Percentiles rank a stretch among this genome's conserved stretches.
Evolutionary conservation across 1,140 invertebrate genomes (phyloP).

Genomic region (Capitella teleta): DNA sequence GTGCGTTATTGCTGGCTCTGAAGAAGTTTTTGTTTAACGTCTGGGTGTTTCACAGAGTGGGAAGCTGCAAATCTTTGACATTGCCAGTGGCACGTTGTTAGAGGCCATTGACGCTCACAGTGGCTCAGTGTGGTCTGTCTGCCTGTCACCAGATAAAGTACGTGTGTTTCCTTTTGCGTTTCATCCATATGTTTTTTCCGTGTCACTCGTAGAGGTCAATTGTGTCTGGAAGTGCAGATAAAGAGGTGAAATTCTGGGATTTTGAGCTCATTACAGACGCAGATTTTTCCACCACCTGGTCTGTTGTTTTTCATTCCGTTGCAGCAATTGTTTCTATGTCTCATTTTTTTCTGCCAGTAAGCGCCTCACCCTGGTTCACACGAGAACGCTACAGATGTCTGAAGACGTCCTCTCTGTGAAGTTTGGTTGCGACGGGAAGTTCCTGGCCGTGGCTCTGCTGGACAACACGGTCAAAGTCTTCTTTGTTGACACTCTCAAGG

Average conservation of each 20-base stretch:
- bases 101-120: constrained; percentile 58
- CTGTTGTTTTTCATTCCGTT: not conserved
- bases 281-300: constrained; percentile 20
- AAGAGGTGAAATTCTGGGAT: constrained; percentile 86
- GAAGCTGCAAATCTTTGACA: constrained; percentile 73
- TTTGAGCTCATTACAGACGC: constrained; percentile 60
- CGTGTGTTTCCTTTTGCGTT: not conserved
- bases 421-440: constrained; percentile 59
- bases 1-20: constrained; percentile 24
- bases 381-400: constrained; percentile 69
- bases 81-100: constrained; percentile 61
- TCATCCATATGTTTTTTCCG: not conserved
- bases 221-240: constrained; percentile 74
- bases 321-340: not conserved
- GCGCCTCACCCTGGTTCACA: constrained; percentile 68
- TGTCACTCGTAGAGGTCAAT: constrained; percentile 51
- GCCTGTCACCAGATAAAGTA: constrained; percentile 47
- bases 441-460: constrained; percentile 76
- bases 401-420: constrained; percentile 72
- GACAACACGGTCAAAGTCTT: constrained; percentile 94
- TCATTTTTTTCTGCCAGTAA: constrained; percentile 34
- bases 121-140: constrained; percentile 64
- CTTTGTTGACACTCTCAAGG: constrained; percentile 85
- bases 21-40: too few relatives aligned
- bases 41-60: constrained; percentile 55